Evolutionary conservation across 2,797 vertebrate genomes (phyloP).

Genomic region (Botia almorhae): DNA sequence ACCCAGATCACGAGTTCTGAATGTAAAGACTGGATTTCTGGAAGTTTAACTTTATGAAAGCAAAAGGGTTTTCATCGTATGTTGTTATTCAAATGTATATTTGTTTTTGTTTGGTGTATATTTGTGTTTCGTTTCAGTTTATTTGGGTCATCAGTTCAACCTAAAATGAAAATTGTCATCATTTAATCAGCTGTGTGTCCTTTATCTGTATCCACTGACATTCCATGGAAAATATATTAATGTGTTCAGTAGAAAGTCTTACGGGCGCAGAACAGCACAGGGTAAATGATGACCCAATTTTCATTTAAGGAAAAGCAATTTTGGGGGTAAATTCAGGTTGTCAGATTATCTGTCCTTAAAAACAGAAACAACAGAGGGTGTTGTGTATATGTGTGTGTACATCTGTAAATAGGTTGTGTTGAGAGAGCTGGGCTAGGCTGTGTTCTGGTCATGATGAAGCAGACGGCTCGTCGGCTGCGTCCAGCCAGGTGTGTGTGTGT

Average conservation of each 20-base stretch:
- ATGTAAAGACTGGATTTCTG: constrained; percentile 52
- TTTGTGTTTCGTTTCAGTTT: neutral
- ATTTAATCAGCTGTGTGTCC: neutral
- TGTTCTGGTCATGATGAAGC: constrained; percentile 43
- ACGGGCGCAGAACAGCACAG: too few relatives aligned
- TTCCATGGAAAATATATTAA: too few relatives aligned
- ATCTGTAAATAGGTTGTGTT: constrained; percentile 52
- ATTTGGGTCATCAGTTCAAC: neutral
- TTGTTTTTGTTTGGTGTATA: constrained; percentile 5
- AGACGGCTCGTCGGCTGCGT: constrained; percentile 31
- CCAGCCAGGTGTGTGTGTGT: constrained; percentile 48
- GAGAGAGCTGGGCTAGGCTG: constrained; percentile 46
- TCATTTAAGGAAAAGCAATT: neutral
- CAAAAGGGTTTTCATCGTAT: constrained; percentile 21
- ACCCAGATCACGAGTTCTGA: constrained; percentile 37
- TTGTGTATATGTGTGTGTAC: constrained; percentile 16
- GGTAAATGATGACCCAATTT: neutral
- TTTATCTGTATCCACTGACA: too few relatives aligned
- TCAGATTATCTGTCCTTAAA: constrained; percentile 13
- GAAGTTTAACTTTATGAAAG: constrained; percentile 42
- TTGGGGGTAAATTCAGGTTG: constrained; percentile 5
- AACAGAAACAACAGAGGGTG: constrained; percentile 9
- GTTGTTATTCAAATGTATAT: neutral
- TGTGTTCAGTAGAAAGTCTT: too few relatives aligned
- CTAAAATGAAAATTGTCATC: neutral